Base-by-base conservation (phyloP, 2,113 vertebrate genomes). In the Microcebus ravelobensis region DNA sequence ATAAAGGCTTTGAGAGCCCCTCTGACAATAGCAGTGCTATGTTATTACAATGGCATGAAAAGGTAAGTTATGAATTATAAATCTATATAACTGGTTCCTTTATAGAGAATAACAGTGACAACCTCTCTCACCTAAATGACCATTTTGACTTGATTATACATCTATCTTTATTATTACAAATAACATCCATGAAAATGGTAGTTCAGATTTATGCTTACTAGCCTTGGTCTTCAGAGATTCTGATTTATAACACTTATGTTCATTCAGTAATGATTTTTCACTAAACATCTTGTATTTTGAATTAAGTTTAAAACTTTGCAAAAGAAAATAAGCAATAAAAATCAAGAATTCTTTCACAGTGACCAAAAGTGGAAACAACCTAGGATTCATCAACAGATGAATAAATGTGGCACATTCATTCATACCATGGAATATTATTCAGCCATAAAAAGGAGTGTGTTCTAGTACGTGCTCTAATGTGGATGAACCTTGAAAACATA, bases 11-110 rank as follows among this genome's bases (percentile, higher is more conserved):
- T 11, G 99, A 99, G 98, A 99, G 98, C 92, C 99, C 99, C 6
- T 99, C 99, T 0, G 99, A 99, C 97, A 99, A 99, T 97, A 99
- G 99, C 99, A 99, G 99, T 3, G 99, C 99, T 0, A 98, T 99
- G 88, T 98, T 99, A 50, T 94, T 99, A 98, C 99, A 99, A 96
- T 99, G 99, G 99, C 99, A 99, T 0, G 99, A 99, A 98, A 99
- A 99, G 99, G 99, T 99, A 73, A 0, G 98, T 97, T 31, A 0
- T 0, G 34, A 74, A 15, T 50, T 1, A 0, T 0, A 52, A 25
- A 25, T 34, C 65, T 42, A 1, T 31, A 8, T 23, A 61, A 34
- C 55, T 82, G 8, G 14, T 52, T 85, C 42, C 73, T 90, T 95
- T 45, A 17, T 17, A 52, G n/a, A 63, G 73, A n/a, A 36, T 12